These are phyloP conservation scores for Gobius niger DNA, from an alignment of 2,113 vertebrate species.

Conservation along the genomic window DNA sequence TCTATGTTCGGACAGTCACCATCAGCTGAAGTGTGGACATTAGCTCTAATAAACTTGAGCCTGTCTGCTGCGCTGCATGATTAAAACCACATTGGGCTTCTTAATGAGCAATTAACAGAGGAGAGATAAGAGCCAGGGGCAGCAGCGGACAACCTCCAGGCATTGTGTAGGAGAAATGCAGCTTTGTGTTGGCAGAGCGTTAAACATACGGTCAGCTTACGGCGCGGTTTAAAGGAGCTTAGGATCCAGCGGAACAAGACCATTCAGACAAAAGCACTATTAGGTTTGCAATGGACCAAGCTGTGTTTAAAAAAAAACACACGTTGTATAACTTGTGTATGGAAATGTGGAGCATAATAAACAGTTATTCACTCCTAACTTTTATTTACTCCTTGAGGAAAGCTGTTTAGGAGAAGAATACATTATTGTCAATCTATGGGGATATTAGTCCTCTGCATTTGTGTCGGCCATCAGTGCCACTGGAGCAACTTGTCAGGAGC, in stretches of 20 bases:
- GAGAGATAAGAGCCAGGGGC: conserved; percentile 38
- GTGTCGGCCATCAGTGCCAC: too few relatives aligned
- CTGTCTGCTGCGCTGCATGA: conserved; percentile 41
- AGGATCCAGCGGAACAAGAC: background rate
- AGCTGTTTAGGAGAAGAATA: too few relatives aligned
- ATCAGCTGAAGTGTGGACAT: conserved; percentile 54
- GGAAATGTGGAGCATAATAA: too few relatives aligned
- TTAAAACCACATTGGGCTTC: conserved; percentile 63
- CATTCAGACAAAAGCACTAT: background rate
- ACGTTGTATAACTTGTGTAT: too few relatives aligned
- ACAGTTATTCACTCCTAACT: too few relatives aligned
- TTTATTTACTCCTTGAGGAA: too few relatives aligned
- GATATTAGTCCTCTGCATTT: too few relatives aligned
- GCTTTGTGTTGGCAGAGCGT: conserved; percentile 27
- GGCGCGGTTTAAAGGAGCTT: conserved; percentile 6
- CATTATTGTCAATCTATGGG: too few relatives aligned
- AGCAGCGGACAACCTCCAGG: conserved; percentile 19
- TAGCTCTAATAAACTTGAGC: conserved; percentile 62
- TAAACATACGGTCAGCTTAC: conserved; percentile 16
- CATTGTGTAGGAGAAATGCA: conserved; percentile 17
- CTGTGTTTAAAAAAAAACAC: background rate
- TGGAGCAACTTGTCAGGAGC: too few relatives aligned
- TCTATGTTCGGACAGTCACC: conserved; percentile 25
- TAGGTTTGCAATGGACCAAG: background rate
- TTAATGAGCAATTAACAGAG: conserved; percentile 67